Evolutionary conservation across 2,797 vertebrate species (phyloP).

Genomic region (Alfaro cultratus): DNA sequence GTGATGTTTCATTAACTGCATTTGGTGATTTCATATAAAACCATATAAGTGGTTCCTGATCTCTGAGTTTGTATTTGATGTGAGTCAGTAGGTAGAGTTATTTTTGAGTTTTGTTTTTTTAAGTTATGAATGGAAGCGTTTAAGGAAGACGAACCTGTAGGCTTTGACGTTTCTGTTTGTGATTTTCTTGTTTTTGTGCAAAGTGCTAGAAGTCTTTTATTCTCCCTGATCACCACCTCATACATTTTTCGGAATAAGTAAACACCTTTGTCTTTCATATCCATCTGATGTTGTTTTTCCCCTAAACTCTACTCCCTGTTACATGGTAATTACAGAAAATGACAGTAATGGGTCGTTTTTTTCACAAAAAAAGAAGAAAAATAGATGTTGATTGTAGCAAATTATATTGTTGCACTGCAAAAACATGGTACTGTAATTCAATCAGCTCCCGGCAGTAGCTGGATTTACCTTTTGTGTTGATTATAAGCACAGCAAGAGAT

Average conservation of each 20-base stretch:
- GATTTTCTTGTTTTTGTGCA: background rate
- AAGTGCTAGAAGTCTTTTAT: background rate
- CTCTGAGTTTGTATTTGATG: background rate
- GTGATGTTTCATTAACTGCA: constrained; percentile 1
- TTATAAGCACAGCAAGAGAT: constrained; percentile 52
- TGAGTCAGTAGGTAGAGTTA: constrained; percentile 12
- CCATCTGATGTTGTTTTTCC: background rate
- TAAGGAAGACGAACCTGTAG: background rate
- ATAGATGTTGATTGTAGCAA: constrained; percentile 18
- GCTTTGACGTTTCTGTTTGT: background rate
- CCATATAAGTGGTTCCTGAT: background rate
- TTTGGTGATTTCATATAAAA: constrained; percentile 21
- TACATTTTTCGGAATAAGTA: background rate
- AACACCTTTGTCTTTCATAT: background rate
- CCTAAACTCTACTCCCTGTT: background rate
- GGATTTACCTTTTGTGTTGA: constrained; percentile 55
- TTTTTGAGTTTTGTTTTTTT: background rate
- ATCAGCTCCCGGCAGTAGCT: constrained; percentile 38
- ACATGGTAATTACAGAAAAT: background rate
- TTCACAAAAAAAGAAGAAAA: background rate
- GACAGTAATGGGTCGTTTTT: background rate
- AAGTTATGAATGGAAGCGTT: background rate
- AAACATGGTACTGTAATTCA: constrained; percentile 34
- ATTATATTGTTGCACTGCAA: constrained; percentile 20
- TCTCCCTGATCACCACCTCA: background rate